A percentile compares a stretch with the other conserved stretches of the same genome.
phyloP scores from a whole-genome alignment of 2,113 vertebrate genomes.

The Myiozetetes cayanensis region DNA sequence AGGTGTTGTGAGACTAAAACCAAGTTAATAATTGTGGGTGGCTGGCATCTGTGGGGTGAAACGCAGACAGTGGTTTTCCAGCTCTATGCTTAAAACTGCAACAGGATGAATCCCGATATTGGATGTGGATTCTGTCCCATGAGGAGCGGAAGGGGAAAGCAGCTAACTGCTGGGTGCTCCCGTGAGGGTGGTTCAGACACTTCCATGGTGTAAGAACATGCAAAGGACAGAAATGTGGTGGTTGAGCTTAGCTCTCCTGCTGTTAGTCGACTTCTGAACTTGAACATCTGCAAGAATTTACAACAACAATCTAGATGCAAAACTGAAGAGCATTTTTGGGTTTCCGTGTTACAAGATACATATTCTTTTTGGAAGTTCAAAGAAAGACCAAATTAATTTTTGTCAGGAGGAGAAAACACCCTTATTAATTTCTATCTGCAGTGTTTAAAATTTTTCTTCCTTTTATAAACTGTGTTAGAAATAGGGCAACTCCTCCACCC shows the following conservation, averaged over 20 bases:
- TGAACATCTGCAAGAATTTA: background rate
- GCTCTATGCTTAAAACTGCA: background rate
- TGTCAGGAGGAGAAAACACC: background rate
- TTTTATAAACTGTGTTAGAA: slow-evolving; percentile 50
- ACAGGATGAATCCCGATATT: background rate
- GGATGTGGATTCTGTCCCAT: background rate
- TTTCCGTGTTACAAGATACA: background rate
- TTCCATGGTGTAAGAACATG: accelerated
- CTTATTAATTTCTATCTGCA: slow-evolving; percentile 47
- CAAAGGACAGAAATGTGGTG: background rate
- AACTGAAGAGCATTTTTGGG: background rate
- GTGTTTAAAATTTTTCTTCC: slow-evolving; percentile 44
- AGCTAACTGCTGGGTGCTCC: background rate
- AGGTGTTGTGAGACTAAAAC: slow-evolving; percentile 31
- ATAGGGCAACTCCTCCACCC: background rate
- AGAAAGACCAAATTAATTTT: background rate
- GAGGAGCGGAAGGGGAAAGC: background rate
- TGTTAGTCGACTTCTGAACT: background rate
- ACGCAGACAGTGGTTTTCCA: background rate
- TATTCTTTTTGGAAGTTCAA: background rate
- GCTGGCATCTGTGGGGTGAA: background rate
- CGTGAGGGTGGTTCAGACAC: background rate
- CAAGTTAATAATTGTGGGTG: background rate
- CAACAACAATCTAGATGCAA: background rate
- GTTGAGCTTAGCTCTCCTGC: background rate